These are phyloP conservation scores for Caenorhabditis zanzibari DNA, from an alignment of 2,888 invertebrate species.

Conservation along the genomic window DNA sequence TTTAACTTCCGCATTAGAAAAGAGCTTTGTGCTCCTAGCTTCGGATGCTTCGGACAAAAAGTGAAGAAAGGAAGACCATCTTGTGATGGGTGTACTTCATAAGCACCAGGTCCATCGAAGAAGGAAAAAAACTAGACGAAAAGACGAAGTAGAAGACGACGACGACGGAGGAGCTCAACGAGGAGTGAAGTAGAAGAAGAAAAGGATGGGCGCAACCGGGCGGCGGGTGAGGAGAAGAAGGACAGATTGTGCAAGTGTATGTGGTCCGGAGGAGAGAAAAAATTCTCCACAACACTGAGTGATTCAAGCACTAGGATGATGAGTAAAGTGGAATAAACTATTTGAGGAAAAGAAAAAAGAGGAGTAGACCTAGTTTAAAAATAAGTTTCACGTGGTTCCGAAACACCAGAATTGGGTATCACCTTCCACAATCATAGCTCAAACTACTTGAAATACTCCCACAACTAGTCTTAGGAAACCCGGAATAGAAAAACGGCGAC, in stretches of 20 bases:
- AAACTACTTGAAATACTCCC: constrained; percentile 2
- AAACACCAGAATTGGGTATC: background rate
- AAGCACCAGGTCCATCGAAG: constrained; percentile 53
- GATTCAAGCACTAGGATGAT: constrained; percentile 57
- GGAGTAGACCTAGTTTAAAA: constrained; percentile 18
- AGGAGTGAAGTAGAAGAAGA: constrained; percentile 30
- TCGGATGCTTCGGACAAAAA: constrained; percentile 10
- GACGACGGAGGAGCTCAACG: constrained; percentile 49
- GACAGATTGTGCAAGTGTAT: constrained; percentile 67
- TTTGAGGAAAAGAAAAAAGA: constrained; percentile 11
- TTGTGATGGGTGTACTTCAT: constrained; percentile 44
- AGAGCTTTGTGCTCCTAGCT: constrained; percentile 9
- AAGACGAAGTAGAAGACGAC: constrained; percentile 32
- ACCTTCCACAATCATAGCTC: constrained; percentile 31
- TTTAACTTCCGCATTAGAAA: constrained; percentile 55
- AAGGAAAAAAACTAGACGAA: constrained; percentile 17
- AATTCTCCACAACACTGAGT: constrained; percentile 27
- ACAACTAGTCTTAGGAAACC: background rate
- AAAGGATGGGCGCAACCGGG: constrained; percentile 45
- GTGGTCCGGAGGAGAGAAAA: constrained; percentile 42
- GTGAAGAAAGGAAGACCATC: constrained; percentile 33
- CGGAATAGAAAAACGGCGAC: background rate
- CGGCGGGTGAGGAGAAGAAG: constrained; percentile 50
- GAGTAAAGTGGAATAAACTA: constrained; percentile 63
- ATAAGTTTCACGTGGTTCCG: constrained; percentile 1